These are phyloP conservation scores for Anneissia japonica DNA, from an alignment of 35 echinoderm and acorn worm species.

Conservation along the genomic window DNA sequence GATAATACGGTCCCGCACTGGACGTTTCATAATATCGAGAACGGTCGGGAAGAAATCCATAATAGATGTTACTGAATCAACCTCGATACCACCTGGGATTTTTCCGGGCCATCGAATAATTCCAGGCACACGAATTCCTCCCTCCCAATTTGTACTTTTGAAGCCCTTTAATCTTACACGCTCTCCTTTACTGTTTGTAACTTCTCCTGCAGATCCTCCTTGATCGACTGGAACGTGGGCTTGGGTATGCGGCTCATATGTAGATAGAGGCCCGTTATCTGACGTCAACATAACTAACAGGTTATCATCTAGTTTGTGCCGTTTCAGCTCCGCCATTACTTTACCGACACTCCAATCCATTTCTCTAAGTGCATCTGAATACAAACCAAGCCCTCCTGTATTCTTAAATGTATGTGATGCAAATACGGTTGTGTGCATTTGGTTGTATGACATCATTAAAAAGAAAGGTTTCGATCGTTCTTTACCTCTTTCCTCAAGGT, in stretches of 20 bases:
- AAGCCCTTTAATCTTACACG: neutral
- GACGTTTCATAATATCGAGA: neutral
- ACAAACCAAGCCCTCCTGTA: neutral
- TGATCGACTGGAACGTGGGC: neutral
- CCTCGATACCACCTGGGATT: neutral
- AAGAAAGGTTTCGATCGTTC: neutral
- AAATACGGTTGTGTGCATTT: neutral
- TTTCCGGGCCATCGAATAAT: neutral
- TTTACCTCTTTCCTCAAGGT: neutral
- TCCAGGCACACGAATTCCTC: neutral
- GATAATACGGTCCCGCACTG: neutral
- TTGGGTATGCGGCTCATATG: neutral
- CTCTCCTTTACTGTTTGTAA: neutral
- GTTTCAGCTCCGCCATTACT: neutral
- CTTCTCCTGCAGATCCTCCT: neutral
- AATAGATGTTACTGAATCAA: neutral
- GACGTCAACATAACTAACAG: neutral
- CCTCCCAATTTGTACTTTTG: neutral
- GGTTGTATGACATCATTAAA: neutral
- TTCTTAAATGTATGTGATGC: neutral
- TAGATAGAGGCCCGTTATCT: neutral
- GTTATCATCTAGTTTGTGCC: neutral
- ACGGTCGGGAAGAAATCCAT: neutral
- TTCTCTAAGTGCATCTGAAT: neutral
- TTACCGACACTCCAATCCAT: slow-evolving; percentile 4